Conservation (phyloP, 2,888 invertebrate genomes). For the Acholoe squamosa region DNA sequence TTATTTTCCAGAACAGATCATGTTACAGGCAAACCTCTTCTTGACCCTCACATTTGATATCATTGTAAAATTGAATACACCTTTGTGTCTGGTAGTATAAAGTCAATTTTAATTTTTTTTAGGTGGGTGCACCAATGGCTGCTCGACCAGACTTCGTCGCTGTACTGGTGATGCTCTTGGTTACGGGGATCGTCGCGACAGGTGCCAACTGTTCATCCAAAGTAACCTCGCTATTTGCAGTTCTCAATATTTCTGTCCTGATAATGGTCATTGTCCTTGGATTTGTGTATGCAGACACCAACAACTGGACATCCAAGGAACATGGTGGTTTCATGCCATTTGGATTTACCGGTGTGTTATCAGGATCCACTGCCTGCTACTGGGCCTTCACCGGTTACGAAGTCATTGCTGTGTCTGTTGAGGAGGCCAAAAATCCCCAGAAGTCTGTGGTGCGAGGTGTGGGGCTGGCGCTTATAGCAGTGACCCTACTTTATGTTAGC, state of each 20-base stretch:
- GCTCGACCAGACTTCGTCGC: slow-evolving; percentile 83
- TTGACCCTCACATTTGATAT: too few relatives aligned
- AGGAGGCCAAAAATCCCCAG: slow-evolving; percentile 82
- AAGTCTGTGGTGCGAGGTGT: slow-evolving; percentile 83
- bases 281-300: slow-evolving; percentile 91
- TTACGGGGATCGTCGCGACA: slow-evolving; percentile 83
- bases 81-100: too few relatives aligned
- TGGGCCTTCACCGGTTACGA: slow-evolving; percentile 84
- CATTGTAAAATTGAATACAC: too few relatives aligned
- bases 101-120: slow-evolving; percentile 16
- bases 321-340: slow-evolving; percentile 83
- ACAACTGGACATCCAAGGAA: slow-evolving; percentile 89
- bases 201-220: slow-evolving; percentile 83
- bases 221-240: slow-evolving; percentile 82
- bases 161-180: slow-evolving; percentile 82
- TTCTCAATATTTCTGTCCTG: slow-evolving; percentile 82
- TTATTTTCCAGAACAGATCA: too few relatives aligned
- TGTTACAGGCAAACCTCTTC: too few relatives aligned
- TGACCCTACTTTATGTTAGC: slow-evolving; percentile 67
- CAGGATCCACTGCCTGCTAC: slow-evolving; percentile 81
- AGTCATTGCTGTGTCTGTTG: slow-evolving; percentile 83
- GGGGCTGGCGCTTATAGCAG: slow-evolving; percentile 67
- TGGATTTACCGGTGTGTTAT: slow-evolving; percentile 82
- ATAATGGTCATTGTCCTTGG: slow-evolving; percentile 86
- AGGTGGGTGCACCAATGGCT: slow-evolving; percentile 63